Percentiles rank a stretch among this genome's conserved stretches.
Evolutionary conservation across 2,113 vertebrate genomes (phyloP).

Genomic region (Sphaerodactylus townsendi): DNA sequence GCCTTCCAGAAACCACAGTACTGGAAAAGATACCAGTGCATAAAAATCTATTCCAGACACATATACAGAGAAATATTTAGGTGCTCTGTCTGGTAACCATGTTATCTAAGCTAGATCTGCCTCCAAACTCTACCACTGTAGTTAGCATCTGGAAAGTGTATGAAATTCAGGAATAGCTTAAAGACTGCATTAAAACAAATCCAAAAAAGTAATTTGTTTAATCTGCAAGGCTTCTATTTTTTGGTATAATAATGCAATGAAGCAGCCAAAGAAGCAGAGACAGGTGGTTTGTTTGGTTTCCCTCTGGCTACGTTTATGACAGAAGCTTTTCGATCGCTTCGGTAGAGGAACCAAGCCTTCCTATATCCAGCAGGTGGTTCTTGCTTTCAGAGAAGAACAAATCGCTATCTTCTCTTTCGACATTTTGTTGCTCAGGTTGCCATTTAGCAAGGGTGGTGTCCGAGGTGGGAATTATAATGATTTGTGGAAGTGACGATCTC

Average conservation of each 20-base stretch:
- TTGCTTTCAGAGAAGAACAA: constrained; percentile 55
- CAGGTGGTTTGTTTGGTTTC: neutral
- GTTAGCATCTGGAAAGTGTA: neutral
- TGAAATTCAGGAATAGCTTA: constrained; percentile 51
- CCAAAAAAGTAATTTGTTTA: constrained; percentile 30
- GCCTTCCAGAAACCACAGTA: neutral
- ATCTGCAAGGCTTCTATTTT: constrained; percentile 46
- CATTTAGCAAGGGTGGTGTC: constrained; percentile 55
- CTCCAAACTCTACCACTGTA: fast-evolving
- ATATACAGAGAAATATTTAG: neutral
- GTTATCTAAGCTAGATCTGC: neutral
- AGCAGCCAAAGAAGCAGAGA: constrained; percentile 55
- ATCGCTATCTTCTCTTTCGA: constrained; percentile 44
- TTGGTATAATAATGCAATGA: constrained; percentile 52
- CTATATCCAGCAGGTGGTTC: constrained; percentile 65
- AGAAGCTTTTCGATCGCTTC: constrained; percentile 71
- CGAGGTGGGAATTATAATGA: constrained; percentile 71
- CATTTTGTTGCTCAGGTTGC: constrained; percentile 28
- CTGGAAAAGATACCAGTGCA: neutral
- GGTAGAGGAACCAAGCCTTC: constrained; percentile 62
- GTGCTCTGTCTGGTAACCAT: neutral
- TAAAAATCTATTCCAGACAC: neutral
- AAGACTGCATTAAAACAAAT: constrained; percentile 37
- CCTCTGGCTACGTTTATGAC: constrained; percentile 42
- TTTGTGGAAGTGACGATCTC: constrained; percentile 56